Base-by-base conservation (phyloP, 2,888 invertebrate genomes). In the Drosophila neoperkinsi region DNA sequence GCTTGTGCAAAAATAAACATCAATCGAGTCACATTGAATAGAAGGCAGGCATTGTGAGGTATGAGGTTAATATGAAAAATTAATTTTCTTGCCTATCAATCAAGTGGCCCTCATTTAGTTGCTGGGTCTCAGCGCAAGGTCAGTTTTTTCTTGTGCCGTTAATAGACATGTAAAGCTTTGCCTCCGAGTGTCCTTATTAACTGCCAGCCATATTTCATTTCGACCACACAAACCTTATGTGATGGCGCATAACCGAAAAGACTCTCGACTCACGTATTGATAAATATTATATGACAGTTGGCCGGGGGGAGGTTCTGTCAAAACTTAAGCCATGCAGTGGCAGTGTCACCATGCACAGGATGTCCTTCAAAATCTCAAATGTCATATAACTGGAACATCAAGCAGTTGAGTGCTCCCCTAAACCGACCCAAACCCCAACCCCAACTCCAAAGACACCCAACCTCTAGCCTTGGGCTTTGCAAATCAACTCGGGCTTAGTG, bases 401-500 rank as follows among this genome's bases (percentile, higher is more conserved):
- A 74, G 71, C 62, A 68, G 73, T 63, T 71, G 71, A 68, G 66
- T 69, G 68, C 71, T 16, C n/a, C 36, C 34, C 5, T n/a, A 31
- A 13, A 38, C 18, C 31, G n/a, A 10, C 21, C 61, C 46, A 30
- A 2, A 16, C n/a, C 33, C 3, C 13, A 36, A 31, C 16, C 50
- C 30, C 31, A 28, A 11, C 7, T 16, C 13, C 43, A 11, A 21
- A 9, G 34, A 5, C 16, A 36, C 18, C 57, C 46, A 30, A 41
- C 13, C 30, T 18, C 21, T 9, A 43, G 10, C 31, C 10, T 18
- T 31, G 52, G 73, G 83, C 87, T 88, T 88, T 88, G 79, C 87
- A 88, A 88, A 89, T 88, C 87, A 88, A 81, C 84, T 84, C 75
- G 65, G 70, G 87, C 87, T 87, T 81, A 81, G 79, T 60, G 50